phyloP scores from a whole-genome alignment of 2,113 vertebrate species.

The Ceyx cyanopectus region DNA sequence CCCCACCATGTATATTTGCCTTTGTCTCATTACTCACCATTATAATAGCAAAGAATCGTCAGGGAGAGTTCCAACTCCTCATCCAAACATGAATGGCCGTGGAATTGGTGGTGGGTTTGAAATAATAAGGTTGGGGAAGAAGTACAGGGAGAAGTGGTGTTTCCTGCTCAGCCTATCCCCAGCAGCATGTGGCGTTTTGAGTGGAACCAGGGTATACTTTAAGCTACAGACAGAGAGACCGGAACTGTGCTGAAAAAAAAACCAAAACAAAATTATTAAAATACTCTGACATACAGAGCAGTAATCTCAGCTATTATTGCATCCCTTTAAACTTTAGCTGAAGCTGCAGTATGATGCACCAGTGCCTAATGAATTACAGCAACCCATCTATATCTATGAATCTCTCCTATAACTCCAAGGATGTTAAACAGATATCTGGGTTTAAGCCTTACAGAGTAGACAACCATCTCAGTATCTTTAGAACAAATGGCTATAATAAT shows the following conservation, averaged over 20 bases:
- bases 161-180: background rate
- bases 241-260: background rate
- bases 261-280: background rate
- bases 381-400: background rate
- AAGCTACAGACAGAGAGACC: background rate
- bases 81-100: background rate
- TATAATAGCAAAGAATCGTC: background rate
- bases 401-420: background rate
- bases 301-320: background rate
- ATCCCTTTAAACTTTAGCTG: background rate
- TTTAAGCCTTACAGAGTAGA: background rate
- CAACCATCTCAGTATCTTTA: too few relatives aligned
- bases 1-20: background rate
- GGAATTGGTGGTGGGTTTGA: background rate
- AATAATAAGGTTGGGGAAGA: background rate
- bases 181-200: background rate
- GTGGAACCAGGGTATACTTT: background rate
- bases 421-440: background rate
- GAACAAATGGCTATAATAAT: too few relatives aligned
- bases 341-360: background rate
- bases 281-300: background rate
- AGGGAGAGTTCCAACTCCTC: background rate
- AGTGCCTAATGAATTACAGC: background rate
- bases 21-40: background rate
- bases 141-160: background rate